A percentile compares a stretch with the other conserved stretches of the same genome.
Evolutionary conservation across 1,140 invertebrate genomes (phyloP).

Genomic region (Homalodisca vitripennis): DNA sequence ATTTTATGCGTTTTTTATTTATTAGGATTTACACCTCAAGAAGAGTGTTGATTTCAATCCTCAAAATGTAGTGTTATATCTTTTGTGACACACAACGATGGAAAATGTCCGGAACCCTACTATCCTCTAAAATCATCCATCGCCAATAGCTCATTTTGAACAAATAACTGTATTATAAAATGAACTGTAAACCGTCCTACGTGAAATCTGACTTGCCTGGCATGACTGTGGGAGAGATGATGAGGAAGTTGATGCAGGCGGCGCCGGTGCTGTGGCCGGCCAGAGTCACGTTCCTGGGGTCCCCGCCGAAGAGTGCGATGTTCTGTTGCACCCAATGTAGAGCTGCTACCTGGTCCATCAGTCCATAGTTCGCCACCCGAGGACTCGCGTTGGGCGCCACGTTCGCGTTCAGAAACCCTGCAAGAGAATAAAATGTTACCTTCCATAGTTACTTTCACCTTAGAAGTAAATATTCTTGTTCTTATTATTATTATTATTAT

Average conservation of each 20-base stretch:
- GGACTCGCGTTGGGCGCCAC: slow-evolving; percentile 73
- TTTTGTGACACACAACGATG: no score
- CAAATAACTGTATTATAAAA: no score
- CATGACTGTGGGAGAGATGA: slow-evolving; percentile 89
- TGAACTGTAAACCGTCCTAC: no score
- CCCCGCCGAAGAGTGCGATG: slow-evolving; percentile 84
- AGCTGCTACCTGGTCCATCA: slow-evolving; percentile 91
- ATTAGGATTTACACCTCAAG: no score
- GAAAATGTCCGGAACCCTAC: no score
- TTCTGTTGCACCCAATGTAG: slow-evolving; percentile 91
- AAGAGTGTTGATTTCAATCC: no score
- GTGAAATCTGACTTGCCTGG: no score
- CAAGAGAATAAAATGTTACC: slow-evolving; percentile 36
- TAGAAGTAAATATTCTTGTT: neutral
- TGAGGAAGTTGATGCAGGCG: slow-evolving; percentile 91
- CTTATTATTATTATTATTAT: no score
- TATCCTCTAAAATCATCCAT: no score
- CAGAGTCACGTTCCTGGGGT: slow-evolving; percentile 84
- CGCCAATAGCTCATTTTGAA: no score
- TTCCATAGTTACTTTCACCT: neutral
- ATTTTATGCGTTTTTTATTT: no score
- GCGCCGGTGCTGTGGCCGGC: slow-evolving; percentile 93
- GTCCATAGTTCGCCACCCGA: slow-evolving; percentile 85
- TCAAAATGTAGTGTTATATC: no score
- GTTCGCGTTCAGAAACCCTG: slow-evolving; percentile 84